These are phyloP conservation scores for Yasuhikotakia modesta DNA, from an alignment of 2,797 vertebrate genomes.

Conservation along the genomic window DNA sequence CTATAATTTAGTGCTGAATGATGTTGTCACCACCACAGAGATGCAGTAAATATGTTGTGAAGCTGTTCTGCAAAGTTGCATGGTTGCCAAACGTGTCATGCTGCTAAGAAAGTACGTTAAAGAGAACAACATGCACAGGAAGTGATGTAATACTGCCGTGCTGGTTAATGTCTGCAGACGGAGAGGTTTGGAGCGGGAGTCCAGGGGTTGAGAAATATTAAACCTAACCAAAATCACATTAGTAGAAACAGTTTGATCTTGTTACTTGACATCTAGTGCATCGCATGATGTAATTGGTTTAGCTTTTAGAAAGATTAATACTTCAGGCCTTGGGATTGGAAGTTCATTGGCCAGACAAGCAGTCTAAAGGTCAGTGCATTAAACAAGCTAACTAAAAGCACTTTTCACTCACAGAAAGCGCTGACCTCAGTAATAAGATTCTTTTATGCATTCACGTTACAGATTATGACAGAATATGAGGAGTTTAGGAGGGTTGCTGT, in stretches of 20 bases:
- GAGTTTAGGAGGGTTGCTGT: not conserved
- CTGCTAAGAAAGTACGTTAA: conserved; percentile 7
- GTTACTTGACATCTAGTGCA: conserved; percentile 17
- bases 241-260: not conserved
- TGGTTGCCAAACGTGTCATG: conserved; percentile 17
- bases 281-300: conserved; percentile 1
- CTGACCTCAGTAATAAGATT: not conserved
- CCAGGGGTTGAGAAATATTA: not conserved
- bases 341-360: not conserved
- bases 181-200: conserved; percentile 19
- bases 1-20: conserved; percentile 14
- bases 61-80: conserved; percentile 15
- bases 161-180: conserved; percentile 23
- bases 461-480: not conserved
- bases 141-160: conserved; percentile 19
- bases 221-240: conserved; percentile 4
- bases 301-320: conserved; percentile 8
- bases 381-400: not conserved
- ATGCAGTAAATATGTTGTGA: conserved; percentile 20
- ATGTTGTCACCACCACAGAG: conserved; percentile 15
- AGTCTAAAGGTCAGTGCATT: not conserved
- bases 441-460: not conserved
- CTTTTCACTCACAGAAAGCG: not conserved
- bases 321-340: not conserved
- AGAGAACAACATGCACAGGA: conserved; percentile 8